phyloP scores from a whole-genome alignment of 2,888 invertebrate species.

The Spilosoma lubricipeda region DNA sequence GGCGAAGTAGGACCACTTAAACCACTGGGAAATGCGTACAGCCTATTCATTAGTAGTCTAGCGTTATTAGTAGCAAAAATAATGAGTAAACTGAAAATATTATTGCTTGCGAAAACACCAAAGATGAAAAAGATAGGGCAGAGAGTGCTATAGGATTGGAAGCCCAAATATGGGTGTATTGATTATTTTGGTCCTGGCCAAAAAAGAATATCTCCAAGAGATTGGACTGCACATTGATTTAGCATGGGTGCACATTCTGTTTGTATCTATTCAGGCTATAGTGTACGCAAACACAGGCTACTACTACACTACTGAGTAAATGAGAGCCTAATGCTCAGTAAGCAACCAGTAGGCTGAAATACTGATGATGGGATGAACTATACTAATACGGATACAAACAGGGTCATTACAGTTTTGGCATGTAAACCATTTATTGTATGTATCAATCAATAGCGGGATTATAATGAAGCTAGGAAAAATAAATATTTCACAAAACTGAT shows the following conservation, averaged over 20 bases:
- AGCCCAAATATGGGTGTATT: too few relatives aligned
- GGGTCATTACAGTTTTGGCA: constrained; percentile 37
- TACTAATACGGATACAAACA: constrained; percentile 30
- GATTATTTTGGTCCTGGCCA: too few relatives aligned
- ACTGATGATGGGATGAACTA: too few relatives aligned
- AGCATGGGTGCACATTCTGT: too few relatives aligned
- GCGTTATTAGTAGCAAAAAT: background rate
- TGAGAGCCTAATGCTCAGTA: constrained; percentile 34
- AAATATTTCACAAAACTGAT: background rate
- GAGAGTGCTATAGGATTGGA: background rate
- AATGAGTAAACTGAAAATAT: background rate
- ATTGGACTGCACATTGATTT: too few relatives aligned
- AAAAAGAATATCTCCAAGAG: too few relatives aligned
- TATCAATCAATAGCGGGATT: too few relatives aligned
- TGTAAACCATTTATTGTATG: constrained; percentile 1
- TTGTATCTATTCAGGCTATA: background rate
- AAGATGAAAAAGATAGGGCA: background rate
- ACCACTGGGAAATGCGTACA: too few relatives aligned
- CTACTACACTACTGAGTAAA: constrained; percentile 8
- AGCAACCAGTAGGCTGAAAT: constrained; percentile 12
- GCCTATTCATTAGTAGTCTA: too few relatives aligned
- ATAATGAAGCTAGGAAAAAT: constrained; percentile 8
- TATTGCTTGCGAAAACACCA: too few relatives aligned
- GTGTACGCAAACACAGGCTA: constrained; percentile 13
- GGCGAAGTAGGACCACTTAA: too few relatives aligned